Percentiles rank a stretch among this genome's conserved stretches.
Evolutionary conservation across 1,140 invertebrate genomes (phyloP).

Genomic region (Nasonia vitripennis): DNA sequence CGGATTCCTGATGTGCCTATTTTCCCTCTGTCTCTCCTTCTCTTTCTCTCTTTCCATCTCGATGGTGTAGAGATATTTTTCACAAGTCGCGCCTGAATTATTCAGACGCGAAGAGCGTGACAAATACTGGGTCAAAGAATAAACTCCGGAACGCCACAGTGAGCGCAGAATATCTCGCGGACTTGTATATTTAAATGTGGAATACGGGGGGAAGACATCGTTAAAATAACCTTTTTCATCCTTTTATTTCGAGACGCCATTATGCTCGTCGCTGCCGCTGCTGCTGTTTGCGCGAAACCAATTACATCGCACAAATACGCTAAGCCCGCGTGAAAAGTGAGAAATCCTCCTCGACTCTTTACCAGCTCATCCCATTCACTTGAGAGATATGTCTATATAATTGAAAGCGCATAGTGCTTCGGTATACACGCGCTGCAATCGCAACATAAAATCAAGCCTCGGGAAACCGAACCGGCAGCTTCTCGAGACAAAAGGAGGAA

Average conservation of each 20-base stretch:
- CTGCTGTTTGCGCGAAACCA: not conserved
- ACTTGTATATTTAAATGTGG: not conserved
- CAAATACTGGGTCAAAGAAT: slow-evolving; percentile 4
- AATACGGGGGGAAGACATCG: not conserved
- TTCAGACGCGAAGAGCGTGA: not conserved
- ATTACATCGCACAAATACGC: not conserved
- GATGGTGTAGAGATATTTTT: not conserved
- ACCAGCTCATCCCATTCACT: not conserved
- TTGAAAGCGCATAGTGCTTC: slow-evolving; percentile 4
- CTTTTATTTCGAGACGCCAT: too few relatives aligned
- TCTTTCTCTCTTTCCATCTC: not conserved
- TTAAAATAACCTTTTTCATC: not conserved
- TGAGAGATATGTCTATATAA: not conserved
- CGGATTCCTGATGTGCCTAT: not conserved
- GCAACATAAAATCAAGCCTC: slow-evolving; percentile 45
- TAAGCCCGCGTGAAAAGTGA: not conserved
- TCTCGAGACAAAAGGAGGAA: not conserved
- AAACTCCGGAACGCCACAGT: not conserved
- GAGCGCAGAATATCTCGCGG: not conserved
- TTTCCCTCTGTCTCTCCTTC: not conserved
- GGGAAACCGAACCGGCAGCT: not conserved
- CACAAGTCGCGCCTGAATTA: not conserved
- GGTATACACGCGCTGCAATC: slow-evolving; percentile 26
- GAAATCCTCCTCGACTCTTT: not conserved
- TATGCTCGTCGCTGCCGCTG: not conserved